These are phyloP conservation scores for Folsomia candida DNA, from an alignment of 2,888 invertebrate genomes.

Conservation along the genomic window DNA sequence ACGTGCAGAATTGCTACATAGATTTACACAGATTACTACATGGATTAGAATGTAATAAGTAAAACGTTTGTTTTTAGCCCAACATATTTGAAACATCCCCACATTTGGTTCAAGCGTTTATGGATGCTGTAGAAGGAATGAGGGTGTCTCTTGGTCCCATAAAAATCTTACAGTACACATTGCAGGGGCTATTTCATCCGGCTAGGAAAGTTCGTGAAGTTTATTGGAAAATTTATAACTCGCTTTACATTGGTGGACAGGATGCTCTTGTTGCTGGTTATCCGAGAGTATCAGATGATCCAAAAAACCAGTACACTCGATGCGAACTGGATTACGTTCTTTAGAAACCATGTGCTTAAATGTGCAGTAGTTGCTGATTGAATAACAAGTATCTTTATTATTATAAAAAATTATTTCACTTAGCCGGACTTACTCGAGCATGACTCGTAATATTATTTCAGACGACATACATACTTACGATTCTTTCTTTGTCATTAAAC, in stretches of 20 bases:
- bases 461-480: too few relatives aligned
- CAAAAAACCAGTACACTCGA: slow-evolving; percentile 86
- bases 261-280: slow-evolving; percentile 96
- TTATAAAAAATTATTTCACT: too few relatives aligned
- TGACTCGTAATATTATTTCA: too few relatives aligned
- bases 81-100: slow-evolving; percentile 99
- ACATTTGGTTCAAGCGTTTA: slow-evolving; percentile 98
- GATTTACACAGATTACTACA: too few relatives aligned
- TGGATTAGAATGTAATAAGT: too few relatives aligned
- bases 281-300: slow-evolving; percentile 93
- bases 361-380: too few relatives aligned
- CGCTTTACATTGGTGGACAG: slow-evolving; percentile 96
- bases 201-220: slow-evolving; percentile 98
- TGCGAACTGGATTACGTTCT: slow-evolving; percentile 91
- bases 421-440: too few relatives aligned
- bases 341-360: too few relatives aligned
- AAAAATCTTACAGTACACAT: slow-evolving; percentile 91
- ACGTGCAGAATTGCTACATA: too few relatives aligned
- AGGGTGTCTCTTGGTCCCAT: slow-evolving; percentile 94
- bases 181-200: slow-evolving; percentile 98
- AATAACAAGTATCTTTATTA: too few relatives aligned
- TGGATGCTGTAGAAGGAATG: slow-evolving; percentile 97
- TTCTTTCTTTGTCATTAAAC: too few relatives aligned
- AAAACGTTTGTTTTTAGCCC: too few relatives aligned
- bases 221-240: slow-evolving; percentile 99